Evolutionary conservation across 2,888 invertebrate species (phyloP), one percentile per base, ranked within the genome.

Genomic region (Galerucella pusilla): DNA sequence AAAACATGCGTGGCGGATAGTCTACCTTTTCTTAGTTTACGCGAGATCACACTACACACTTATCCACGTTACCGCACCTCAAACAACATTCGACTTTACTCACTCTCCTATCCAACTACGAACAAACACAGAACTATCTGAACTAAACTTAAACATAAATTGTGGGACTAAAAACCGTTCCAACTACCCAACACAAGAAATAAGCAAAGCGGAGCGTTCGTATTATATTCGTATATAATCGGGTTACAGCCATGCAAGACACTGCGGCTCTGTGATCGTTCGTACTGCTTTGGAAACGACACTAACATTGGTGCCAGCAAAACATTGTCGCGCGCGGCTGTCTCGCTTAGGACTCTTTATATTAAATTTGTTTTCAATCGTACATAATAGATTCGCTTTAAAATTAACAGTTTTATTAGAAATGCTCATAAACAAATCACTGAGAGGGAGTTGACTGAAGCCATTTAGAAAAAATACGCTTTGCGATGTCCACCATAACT

Each of bases 141-240:
- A 49, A 49, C 49, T 57, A 57, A n/a, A 57, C 16, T 20, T 14
- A 49, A 52, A 52, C 52, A 52, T n/a, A 52, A 14, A 52, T n/a
- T 52, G n/a, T 52, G 52, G n/a, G 52, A 52, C n/a, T 42, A 52
- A 52, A 52, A 52, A 52, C 52, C 52, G n/a, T n/a, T 52, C 52
- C 52, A 52, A 52, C 52, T 35, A 35, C 35, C 9, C 35, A 42
- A 42, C 35, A 42, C 35, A 42, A 9, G 35, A 42, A 7, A 49
- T 14, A 49, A 14, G 49, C 49, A 14, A 49, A 49, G 12, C 49
- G 49, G 49, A 49, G 49, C 35, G 35, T 49, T 49, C 49, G 49
- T 2, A 49, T 14, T 49, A 11, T 5, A 49, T 11, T 49, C 49
- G 49, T 49, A 49, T 49, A 11, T 4, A 12, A 49, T 49, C 49